These are phyloP conservation scores for Lordiphosa fenestrarum DNA, from an alignment of 2,888 invertebrate species.

Conservation along the genomic window DNA sequence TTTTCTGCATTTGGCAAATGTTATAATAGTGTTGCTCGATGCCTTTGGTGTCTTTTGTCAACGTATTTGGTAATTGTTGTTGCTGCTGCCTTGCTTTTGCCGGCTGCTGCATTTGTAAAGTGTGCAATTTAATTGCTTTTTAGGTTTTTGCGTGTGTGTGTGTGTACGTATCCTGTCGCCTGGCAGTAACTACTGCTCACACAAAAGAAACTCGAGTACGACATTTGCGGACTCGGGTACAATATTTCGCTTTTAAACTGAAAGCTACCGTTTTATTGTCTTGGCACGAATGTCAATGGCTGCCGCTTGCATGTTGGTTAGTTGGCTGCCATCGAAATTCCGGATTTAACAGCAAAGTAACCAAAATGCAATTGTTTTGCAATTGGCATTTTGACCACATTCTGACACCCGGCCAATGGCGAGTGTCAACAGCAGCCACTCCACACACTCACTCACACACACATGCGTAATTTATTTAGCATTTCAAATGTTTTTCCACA, in stretches of 20 bases:
- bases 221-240: slow-evolving; percentile 39
- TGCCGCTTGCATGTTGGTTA: slow-evolving; percentile 60
- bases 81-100: slow-evolving; percentile 23
- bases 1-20: slow-evolving; percentile 30
- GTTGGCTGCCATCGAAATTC: slow-evolving; percentile 72
- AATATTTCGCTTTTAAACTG: slow-evolving; percentile 77
- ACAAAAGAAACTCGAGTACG: slow-evolving; percentile 25
- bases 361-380: slow-evolving; percentile 78
- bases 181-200: slow-evolving; percentile 24
- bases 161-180: slow-evolving; percentile 50
- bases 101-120: slow-evolving; percentile 31
- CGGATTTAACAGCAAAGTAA: slow-evolving; percentile 74
- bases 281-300: slow-evolving; percentile 63
- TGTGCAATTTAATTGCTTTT: slow-evolving; percentile 72
- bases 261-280: slow-evolving; percentile 48
- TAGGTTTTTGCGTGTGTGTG: slow-evolving; percentile 35
- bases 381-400: slow-evolving; percentile 78
- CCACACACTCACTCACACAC: slow-evolving; percentile 22
- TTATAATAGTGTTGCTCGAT: slow-evolving; percentile 54
- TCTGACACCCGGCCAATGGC: slow-evolving; percentile 71
- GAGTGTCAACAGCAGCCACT: slow-evolving; percentile 64
- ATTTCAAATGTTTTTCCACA: slow-evolving; percentile 56
- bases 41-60: slow-evolving; percentile 50
- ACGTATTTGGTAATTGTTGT: slow-evolving; percentile 29
- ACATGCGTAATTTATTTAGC: slow-evolving; percentile 70